These are phyloP conservation scores for Lithophane socia DNA, from an alignment of 2,888 invertebrate genomes.

Conservation along the genomic window DNA sequence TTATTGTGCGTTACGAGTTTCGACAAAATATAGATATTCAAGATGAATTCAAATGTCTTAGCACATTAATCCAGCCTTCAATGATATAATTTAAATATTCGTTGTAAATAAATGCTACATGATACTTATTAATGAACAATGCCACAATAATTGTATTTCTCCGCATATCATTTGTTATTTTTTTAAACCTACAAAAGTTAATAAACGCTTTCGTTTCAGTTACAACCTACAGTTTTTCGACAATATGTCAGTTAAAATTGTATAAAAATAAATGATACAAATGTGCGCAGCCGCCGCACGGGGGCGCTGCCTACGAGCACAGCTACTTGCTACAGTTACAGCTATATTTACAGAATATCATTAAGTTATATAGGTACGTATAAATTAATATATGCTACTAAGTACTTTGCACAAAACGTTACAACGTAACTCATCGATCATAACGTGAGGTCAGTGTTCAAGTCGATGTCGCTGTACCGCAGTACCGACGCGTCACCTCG, in stretches of 20 bases:
- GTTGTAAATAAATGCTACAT: conserved; percentile 61
- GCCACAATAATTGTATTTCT: conserved; percentile 59
- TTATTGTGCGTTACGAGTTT: conserved; percentile 32
- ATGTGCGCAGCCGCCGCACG: conserved; percentile 74
- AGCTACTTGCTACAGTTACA: conserved; percentile 69
- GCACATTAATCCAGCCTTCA: conserved; percentile 26
- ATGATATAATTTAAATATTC: conserved; percentile 53
- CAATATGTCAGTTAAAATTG: conserved; percentile 87
- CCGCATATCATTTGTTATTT: conserved; percentile 66
- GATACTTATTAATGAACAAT: conserved; percentile 44
- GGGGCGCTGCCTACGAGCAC: conserved; percentile 69
- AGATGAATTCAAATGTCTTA: conserved; percentile 37
- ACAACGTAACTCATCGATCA: conserved; percentile 81
- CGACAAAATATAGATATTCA: background rate
- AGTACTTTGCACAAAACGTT: conserved; percentile 90
- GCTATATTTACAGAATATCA: conserved; percentile 87
- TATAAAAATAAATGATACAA: conserved; percentile 88
- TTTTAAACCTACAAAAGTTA: conserved; percentile 73
- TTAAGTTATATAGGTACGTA: conserved; percentile 84
- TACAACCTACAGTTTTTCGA: conserved; percentile 86
- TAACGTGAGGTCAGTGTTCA: conserved; percentile 80
- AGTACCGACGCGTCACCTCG: conserved; percentile 27
- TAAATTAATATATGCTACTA: conserved; percentile 90
- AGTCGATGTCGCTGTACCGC: conserved; percentile 22
- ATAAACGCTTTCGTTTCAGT: conserved; percentile 74